Evolutionary conservation across 2,113 vertebrate genomes (phyloP).

Genomic region (Pyxicephalus adspersus): DNA sequence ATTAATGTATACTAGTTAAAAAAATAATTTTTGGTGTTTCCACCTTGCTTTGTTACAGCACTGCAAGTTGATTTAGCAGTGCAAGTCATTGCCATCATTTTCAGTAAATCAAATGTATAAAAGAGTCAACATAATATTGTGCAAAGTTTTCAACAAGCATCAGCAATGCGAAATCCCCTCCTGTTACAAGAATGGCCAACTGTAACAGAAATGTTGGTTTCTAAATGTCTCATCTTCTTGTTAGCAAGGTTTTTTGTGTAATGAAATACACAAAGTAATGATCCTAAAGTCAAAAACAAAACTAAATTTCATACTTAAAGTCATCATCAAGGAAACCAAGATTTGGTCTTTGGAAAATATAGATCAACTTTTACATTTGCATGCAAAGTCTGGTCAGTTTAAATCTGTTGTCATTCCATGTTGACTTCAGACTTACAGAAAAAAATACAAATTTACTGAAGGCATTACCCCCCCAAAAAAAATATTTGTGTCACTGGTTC

Average conservation of each 20-base stretch:
- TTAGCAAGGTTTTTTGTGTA: constrained; percentile 58
- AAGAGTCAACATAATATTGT: constrained; percentile 7
- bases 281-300: constrained; percentile 3
- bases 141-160: constrained; percentile 21
- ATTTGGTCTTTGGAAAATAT: constrained; percentile 63
- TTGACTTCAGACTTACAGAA: constrained; percentile 61
- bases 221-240: constrained; percentile 58
- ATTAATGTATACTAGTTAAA: no score
- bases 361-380: constrained; percentile 59
- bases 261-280: constrained; percentile 53
- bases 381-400: constrained; percentile 57
- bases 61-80: no score
- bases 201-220: constrained; percentile 62
- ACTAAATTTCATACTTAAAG: constrained; percentile 35
- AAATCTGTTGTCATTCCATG: constrained; percentile 57
- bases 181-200: constrained; percentile 58
- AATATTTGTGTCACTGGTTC: constrained; percentile 53
- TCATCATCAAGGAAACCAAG: constrained; percentile 60
- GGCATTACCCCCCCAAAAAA: constrained; percentile 63
- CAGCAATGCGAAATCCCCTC: constrained; percentile 58
- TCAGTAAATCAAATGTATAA: constrained; percentile 30
- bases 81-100: constrained; percentile 15
- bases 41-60: no score
- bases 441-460: constrained; percentile 65
- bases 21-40: no score